Evolutionary conservation across 2,888 invertebrate genomes (phyloP).

Genomic region (Apamea anceps): DNA sequence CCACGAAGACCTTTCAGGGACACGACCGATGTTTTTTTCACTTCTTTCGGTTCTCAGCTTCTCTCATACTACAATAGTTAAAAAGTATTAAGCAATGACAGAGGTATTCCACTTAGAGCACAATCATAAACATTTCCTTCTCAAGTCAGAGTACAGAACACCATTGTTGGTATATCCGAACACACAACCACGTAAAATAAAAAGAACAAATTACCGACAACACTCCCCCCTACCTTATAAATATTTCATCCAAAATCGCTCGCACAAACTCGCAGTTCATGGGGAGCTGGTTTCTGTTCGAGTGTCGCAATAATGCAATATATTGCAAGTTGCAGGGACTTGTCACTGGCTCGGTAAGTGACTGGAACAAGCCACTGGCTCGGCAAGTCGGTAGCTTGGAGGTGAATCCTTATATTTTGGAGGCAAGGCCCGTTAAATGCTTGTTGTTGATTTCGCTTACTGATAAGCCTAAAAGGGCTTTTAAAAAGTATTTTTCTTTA

Average conservation of each 20-base stretch:
- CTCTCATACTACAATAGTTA: not conserved
- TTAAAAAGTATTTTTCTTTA: conserved; percentile 10
- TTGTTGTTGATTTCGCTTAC: conserved; percentile 22
- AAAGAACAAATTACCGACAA: not conserved
- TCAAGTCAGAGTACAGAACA: not conserved
- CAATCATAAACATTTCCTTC: not conserved
- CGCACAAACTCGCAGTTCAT: conserved; percentile 9
- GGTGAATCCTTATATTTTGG: conserved; percentile 25
- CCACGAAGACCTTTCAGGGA: too few relatives aligned
- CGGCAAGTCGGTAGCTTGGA: not conserved
- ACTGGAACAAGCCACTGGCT: not conserved
- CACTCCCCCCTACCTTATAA: not conserved
- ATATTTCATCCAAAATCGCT: conserved; percentile 29
- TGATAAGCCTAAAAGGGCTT: conserved; percentile 29
- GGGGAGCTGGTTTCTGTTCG: conserved; percentile 38
- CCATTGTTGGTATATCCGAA: not conserved
- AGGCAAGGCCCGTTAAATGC: not conserved
- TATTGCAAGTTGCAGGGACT: conserved; percentile 22
- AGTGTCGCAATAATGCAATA: conserved; percentile 15
- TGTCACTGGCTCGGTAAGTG: conserved; percentile 20
- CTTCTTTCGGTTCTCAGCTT: not conserved
- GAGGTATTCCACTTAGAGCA: too few relatives aligned
- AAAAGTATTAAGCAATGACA: not conserved
- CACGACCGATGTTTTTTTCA: too few relatives aligned
- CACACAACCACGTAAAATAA: not conserved